Conservation (phyloP, 2,888 invertebrate genomes). For the Drosophila pullipes region DNA sequence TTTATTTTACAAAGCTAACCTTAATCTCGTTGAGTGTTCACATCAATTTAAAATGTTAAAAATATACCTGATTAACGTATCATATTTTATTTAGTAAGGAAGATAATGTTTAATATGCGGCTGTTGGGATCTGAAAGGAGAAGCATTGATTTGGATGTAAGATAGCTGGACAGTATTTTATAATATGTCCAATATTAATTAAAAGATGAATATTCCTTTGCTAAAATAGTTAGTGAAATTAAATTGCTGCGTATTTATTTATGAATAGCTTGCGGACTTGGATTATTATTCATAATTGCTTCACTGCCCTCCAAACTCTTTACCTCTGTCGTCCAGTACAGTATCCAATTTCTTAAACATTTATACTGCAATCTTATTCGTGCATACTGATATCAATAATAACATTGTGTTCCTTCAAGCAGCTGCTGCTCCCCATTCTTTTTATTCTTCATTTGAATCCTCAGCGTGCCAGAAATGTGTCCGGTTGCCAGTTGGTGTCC, state of each 20-base stretch:
- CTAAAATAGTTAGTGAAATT: neutral
- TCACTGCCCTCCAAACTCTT: neutral
- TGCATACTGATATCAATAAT: slow-evolving; percentile 51
- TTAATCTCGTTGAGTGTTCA: neutral
- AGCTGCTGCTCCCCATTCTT: slow-evolving; percentile 47
- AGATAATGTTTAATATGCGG: neutral
- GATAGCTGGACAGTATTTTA: neutral
- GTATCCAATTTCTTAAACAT: slow-evolving; percentile 5
- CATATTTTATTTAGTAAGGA: too few relatives aligned
- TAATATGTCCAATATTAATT: neutral
- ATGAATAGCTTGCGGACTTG: neutral
- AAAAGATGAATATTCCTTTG: neutral
- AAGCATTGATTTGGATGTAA: neutral
- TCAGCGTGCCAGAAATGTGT: slow-evolving; percentile 37
- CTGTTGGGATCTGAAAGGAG: neutral
- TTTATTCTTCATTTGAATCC: slow-evolving; percentile 39
- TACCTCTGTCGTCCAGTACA: neutral
- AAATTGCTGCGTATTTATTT: neutral
- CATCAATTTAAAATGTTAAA: neutral
- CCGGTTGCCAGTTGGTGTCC: slow-evolving; percentile 30
- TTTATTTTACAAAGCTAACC: neutral
- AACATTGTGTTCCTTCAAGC: slow-evolving; percentile 53
- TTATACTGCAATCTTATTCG: slow-evolving; percentile 19
- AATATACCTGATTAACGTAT: neutral
- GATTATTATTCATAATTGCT: slow-evolving; percentile 1